A percentile compares a stretch with the other conserved stretches of the same genome.
phyloP scores from a whole-genome alignment of 2,113 vertebrate species.

The Murina feae region DNA sequence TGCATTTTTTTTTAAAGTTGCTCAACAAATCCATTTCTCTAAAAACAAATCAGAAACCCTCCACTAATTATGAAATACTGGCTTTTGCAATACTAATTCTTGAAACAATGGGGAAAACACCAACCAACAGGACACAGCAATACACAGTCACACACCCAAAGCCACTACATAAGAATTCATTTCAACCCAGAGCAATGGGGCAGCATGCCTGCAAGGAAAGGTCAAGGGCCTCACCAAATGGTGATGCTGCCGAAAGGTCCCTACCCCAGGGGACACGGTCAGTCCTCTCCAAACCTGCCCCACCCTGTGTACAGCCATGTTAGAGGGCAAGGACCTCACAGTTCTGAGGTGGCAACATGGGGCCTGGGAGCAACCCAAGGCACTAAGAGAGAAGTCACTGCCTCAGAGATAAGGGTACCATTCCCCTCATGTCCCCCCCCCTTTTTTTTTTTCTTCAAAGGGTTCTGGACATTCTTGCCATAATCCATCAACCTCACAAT shows the following conservation, averaged over 20 bases:
- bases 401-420: accelerated
- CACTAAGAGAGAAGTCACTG: background rate
- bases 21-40: background rate
- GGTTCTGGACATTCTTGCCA: conserved; percentile 58
- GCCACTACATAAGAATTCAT: background rate
- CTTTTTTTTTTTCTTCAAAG: conserved; percentile 52
- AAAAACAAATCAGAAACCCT: background rate
- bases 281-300: background rate
- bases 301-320: accelerated
- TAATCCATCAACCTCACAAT: conserved; percentile 26
- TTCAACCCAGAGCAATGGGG: background rate
- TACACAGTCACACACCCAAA: background rate
- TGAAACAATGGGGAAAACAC: background rate
- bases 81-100: background rate
- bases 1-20: background rate
- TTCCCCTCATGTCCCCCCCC: background rate
- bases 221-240: accelerated
- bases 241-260: accelerated
- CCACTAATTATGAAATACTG: background rate
- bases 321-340: background rate
- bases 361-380: background rate
- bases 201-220: background rate
- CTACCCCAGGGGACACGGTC: accelerated
- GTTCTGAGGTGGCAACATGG: accelerated
- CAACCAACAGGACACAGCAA: background rate